Conservation (phyloP, 2,113 vertebrate genomes). For the Grammomys surdaster region DNA sequence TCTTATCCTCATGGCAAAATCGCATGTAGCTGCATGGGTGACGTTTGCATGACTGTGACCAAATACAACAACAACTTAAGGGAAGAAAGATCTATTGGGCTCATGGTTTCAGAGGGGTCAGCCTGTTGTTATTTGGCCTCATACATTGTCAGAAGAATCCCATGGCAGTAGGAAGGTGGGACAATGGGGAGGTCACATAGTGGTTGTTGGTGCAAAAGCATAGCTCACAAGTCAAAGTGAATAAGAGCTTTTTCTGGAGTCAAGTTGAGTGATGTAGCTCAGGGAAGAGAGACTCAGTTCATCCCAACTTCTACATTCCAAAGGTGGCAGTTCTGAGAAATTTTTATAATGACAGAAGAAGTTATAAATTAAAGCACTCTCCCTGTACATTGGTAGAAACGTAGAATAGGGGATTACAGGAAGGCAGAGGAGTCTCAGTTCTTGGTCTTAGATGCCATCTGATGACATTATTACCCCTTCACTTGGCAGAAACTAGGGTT, state of each 20-base stretch:
- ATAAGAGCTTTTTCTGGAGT: neutral
- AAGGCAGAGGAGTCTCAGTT: neutral
- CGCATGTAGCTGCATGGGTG: too few relatives aligned
- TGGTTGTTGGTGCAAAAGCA: neutral
- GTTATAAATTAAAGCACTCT: neutral
- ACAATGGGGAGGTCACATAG: neutral
- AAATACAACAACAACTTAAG: neutral
- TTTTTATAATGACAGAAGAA: neutral
- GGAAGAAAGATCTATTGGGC: neutral
- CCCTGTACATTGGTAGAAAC: neutral
- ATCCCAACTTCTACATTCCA: neutral
- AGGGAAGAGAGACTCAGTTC: neutral
- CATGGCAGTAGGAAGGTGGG: neutral
- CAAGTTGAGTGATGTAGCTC: neutral
- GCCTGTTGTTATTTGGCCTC: neutral
- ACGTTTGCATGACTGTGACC: neutral
- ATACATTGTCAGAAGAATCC: neutral
- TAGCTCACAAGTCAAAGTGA: neutral
- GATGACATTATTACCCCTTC: neutral
- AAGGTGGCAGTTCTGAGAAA: neutral
- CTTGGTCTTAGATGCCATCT: neutral
- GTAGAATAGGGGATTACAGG: neutral
- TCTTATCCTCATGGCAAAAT: too few relatives aligned
- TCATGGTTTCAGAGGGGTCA: neutral
- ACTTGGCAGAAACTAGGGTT: neutral